Evolutionary conservation across 92 coral and sea anemone species (phyloP).

Genomic region (Epizoanthus illoricatus): DNA sequence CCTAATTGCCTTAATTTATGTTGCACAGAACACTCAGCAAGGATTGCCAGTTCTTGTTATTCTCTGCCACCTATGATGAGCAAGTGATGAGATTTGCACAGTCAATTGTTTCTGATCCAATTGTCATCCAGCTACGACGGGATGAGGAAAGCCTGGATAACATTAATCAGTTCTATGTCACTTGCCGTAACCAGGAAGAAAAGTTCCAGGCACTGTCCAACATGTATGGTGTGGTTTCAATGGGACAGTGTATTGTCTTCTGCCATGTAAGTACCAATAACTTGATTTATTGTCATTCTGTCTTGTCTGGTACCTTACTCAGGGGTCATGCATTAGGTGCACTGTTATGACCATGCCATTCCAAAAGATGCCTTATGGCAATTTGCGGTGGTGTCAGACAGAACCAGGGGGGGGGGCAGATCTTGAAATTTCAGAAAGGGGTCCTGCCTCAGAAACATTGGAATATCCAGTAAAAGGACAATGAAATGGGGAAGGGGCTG

Average conservation of each 20-base stretch:
- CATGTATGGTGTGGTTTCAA: constrained; percentile 89
- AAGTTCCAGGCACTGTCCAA: constrained; percentile 88
- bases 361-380: no score
- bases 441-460: no score
- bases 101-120: constrained; percentile 76
- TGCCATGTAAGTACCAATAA: constrained; percentile 79
- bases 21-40: constrained; percentile 61
- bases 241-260: constrained; percentile 98
- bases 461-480: no score
- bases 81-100: constrained; percentile 92
- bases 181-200: constrained; percentile 74
- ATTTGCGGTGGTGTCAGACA: neutral
- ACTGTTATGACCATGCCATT: neutral
- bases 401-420: no score
- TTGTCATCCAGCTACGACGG: constrained; percentile 83
- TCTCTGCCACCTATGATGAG: constrained; percentile 95
- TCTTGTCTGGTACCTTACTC: neutral
- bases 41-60: constrained; percentile 85
- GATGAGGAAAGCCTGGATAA: constrained; percentile 96
- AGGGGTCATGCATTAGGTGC: no score
- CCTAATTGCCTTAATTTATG: neutral
- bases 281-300: no score
- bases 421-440: no score
- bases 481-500: no score
- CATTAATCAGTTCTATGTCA: constrained; percentile 90